These are phyloP conservation scores for Ostrea denselamellosa DNA, from an alignment of 1,140 invertebrate genomes.

Conservation along the genomic window DNA sequence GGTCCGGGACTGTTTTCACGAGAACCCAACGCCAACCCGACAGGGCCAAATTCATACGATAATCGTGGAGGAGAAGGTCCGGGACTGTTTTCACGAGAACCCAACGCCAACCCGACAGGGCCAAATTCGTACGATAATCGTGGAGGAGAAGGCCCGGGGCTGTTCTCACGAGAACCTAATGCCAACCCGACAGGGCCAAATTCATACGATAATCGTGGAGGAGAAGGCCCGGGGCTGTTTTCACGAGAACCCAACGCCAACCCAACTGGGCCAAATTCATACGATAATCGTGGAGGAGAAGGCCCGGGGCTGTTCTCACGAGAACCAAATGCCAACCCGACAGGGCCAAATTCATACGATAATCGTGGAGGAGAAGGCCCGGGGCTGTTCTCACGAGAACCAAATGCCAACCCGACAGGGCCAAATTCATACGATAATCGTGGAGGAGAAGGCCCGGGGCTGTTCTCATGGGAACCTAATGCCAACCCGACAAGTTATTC, in stretches of 20 bases:
- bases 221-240: no score
- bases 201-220: background rate
- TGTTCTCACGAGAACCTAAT: background rate
- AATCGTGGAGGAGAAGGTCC: background rate
- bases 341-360: no score
- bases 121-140: background rate
- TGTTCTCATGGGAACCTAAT: background rate
- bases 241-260: no score
- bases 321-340: no score
- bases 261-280: no score
- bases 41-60: background rate
- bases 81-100: background rate
- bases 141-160: background rate
- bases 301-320: no score
- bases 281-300: no score
- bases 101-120: background rate
- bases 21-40: background rate
- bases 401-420: no score
- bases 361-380: no score
- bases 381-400: no score
- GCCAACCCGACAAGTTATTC: conserved; percentile 13
- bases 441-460: no score
- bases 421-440: no score
- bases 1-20: background rate
- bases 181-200: background rate